phyloP scores from a whole-genome alignment of 2,888 invertebrate species.

The Nomada flava region DNA sequence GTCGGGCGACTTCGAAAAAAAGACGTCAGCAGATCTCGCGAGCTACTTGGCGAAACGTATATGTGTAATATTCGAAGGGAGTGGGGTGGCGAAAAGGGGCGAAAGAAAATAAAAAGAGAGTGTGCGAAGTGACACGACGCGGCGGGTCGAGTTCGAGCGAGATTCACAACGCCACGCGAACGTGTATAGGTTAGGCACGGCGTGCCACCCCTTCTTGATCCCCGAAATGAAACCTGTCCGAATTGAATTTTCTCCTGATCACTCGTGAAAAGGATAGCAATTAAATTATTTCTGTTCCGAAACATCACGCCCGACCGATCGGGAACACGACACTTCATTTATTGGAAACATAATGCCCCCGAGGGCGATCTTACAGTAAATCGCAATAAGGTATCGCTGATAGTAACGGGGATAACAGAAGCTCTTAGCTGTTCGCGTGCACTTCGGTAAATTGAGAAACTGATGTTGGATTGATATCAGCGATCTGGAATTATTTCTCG shows the following conservation, averaged over 20 bases:
- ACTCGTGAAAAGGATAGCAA: conserved; percentile 52
- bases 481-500: too few species aligned
- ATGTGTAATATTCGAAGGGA: neutral
- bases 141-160: conserved; percentile 25
- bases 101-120: neutral
- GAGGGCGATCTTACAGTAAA: conserved; percentile 3
- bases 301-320: conserved; percentile 22
- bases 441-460: neutral
- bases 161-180: conserved; percentile 46
- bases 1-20: conserved; percentile 33
- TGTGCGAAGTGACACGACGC: conserved; percentile 1
- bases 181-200: conserved; percentile 24
- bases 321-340: conserved; percentile 43
- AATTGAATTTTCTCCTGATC: conserved; percentile 48
- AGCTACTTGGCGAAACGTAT: conserved; percentile 27
- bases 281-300: conserved; percentile 37
- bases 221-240: conserved; percentile 40
- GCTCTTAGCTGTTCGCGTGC: neutral
- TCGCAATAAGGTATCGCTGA: neutral
- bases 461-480: neutral
- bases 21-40: conserved; percentile 55
- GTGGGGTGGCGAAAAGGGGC: too few species aligned
- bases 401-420: neutral
- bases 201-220: conserved; percentile 28
- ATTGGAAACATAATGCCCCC: neutral